Conservation (phyloP, 2,888 invertebrate species). For the Mythimna albipuncta region DNA sequence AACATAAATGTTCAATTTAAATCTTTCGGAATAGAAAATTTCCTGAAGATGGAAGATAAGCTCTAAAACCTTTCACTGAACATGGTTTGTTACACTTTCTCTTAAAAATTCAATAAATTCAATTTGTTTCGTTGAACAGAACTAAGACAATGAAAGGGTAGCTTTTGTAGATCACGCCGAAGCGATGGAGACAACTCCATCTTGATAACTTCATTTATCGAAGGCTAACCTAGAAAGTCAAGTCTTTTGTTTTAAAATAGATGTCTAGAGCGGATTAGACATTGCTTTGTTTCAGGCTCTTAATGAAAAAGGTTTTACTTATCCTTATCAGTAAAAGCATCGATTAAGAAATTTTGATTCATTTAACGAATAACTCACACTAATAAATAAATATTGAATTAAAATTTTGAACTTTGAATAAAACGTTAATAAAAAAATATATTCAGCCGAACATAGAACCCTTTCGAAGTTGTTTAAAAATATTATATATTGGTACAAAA, state of each 20-base stretch:
- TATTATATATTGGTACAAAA: not conserved
- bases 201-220: constrained; percentile 82
- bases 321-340: constrained; percentile 13
- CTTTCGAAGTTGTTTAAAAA: no score
- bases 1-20: constrained; percentile 21
- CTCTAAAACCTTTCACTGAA: constrained; percentile 71
- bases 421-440: not conserved
- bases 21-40: constrained; percentile 28
- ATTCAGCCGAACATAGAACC: no score
- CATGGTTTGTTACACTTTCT: constrained; percentile 78
- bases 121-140: constrained; percentile 73
- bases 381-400: no score
- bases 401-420: not conserved
- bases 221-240: constrained; percentile 73
- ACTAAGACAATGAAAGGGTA: constrained; percentile 76
- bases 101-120: constrained; percentile 74
- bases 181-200: constrained; percentile 62
- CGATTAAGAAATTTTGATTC: not conserved
- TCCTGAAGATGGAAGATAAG: constrained; percentile 57
- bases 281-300: constrained; percentile 56
- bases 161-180: constrained; percentile 70
- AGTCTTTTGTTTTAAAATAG: constrained; percentile 77
- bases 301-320: constrained; percentile 20
- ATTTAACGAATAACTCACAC: not conserved
- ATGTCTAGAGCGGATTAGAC: constrained; percentile 70